Percentiles rank a stretch among this genome's conserved stretches.
Conservation (phyloP, 2,888 invertebrate genomes). For the Glyphotaelius pellucidus region DNA sequence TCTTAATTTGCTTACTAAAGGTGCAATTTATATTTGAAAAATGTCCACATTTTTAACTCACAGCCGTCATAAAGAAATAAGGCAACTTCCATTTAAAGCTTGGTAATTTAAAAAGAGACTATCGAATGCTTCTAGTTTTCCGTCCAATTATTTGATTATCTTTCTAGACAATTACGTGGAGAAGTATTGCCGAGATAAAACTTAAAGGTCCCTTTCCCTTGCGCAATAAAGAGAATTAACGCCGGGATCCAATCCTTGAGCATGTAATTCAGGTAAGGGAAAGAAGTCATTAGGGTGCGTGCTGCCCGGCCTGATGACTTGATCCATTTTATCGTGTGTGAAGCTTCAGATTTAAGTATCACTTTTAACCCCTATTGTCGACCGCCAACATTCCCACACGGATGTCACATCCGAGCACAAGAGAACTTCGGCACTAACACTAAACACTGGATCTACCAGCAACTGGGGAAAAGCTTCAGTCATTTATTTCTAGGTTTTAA, state of each 20-base stretch:
- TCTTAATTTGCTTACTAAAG: background rate
- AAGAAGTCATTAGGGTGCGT: slow-evolving; percentile 56
- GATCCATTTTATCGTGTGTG: slow-evolving; percentile 29
- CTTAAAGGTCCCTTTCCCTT: slow-evolving; percentile 58
- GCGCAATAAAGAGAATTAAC: slow-evolving; percentile 65
- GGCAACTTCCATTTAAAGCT: slow-evolving; percentile 32
- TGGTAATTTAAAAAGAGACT: slow-evolving; percentile 44
- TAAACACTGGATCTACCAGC: background rate
- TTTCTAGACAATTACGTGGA: slow-evolving; percentile 23
- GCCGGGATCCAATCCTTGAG: slow-evolving; percentile 62
- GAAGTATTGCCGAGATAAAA: slow-evolving; percentile 61
- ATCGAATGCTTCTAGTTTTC: slow-evolving; percentile 55
- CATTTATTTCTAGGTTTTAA: background rate
- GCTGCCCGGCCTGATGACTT: slow-evolving; percentile 44
- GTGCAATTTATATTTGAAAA: background rate
- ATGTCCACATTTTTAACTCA: background rate
- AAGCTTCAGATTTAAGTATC: slow-evolving; percentile 33
- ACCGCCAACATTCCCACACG: background rate
- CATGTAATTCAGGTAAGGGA: slow-evolving; percentile 61
- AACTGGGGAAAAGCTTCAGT: background rate
- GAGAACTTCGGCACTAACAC: background rate
- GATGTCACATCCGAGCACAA: background rate
- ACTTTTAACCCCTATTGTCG: slow-evolving; percentile 23
- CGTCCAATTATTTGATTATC: slow-evolving; percentile 63
- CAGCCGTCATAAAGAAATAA: slow-evolving; percentile 10